Conservation (phyloP, 2,888 invertebrate species). For the Dolichopus griseipennis region DNA sequence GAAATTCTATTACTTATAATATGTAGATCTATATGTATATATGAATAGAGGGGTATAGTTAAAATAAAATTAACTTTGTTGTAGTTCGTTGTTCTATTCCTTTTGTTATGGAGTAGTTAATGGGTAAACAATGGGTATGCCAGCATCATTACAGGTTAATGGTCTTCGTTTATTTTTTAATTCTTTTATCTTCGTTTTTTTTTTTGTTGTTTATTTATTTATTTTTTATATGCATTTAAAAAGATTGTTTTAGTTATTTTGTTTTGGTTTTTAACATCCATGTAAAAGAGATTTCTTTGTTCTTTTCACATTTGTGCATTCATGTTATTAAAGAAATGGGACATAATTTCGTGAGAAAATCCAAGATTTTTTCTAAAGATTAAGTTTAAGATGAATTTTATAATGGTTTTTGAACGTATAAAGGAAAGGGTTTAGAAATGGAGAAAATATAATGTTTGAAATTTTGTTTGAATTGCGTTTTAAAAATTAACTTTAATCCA, state of each 20-base stretch:
- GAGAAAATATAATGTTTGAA: too few relatives aligned
- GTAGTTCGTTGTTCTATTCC: too few relatives aligned
- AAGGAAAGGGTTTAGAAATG: too few relatives aligned
- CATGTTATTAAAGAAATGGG: too few relatives aligned
- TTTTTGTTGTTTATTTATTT: background rate
- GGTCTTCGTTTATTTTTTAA: background rate
- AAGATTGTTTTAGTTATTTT: too few relatives aligned
- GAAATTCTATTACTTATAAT: background rate
- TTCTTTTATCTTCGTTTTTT: too few relatives aligned
- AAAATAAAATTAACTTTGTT: background rate
- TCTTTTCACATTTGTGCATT: background rate
- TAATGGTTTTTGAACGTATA: too few relatives aligned
- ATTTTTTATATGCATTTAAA: background rate
- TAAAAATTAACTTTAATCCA: too few relatives aligned
- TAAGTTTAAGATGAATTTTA: background rate
- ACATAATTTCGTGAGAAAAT: background rate
- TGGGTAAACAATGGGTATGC: background rate
- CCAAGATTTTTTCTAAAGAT: background rate
- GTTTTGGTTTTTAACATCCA: too few relatives aligned
- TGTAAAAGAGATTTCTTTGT: background rate
- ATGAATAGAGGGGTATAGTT: background rate
- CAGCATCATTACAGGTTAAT: background rate
- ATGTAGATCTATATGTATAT: background rate
- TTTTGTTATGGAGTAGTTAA: background rate
- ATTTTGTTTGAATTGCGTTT: too few relatives aligned